Evolutionary conservation across 1,140 invertebrate genomes (phyloP).

Genomic region (Diachasmimorpha longicaudata): DNA sequence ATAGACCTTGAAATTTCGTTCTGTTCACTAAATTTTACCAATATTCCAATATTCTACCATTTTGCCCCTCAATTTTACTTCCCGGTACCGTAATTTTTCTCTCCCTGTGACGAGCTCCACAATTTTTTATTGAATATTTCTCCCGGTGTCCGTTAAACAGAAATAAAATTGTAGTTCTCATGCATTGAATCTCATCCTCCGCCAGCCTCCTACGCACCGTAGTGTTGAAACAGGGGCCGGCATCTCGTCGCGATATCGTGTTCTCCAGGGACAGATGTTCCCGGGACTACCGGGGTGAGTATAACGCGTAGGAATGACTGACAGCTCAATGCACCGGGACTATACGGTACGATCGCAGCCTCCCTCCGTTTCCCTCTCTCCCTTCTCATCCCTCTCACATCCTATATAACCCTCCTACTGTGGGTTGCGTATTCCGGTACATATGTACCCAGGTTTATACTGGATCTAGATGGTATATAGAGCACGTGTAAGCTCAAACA

Average conservation of each 20-base stretch:
- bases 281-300: constrained; percentile 21
- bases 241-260: constrained; percentile 30
- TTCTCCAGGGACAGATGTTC: constrained; percentile 36
- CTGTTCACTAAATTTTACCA: too few species aligned
- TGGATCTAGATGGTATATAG: background rate
- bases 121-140: background rate
- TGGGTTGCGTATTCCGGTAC: constrained; percentile 7
- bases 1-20: too few species aligned
- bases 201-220: constrained; percentile 5
- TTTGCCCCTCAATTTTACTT: too few species aligned
- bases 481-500: constrained; percentile 3
- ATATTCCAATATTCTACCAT: too few species aligned
- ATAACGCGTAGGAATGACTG: constrained; percentile 34
- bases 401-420: background rate
- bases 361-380: constrained; percentile 6
- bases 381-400: background rate
- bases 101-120: too few species aligned
- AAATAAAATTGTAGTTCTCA: background rate
- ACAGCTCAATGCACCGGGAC: constrained; percentile 37
- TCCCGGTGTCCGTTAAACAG: too few species aligned
- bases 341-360: constrained; percentile 25
- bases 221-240: constrained; percentile 1
- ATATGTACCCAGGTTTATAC: background rate
- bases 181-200: background rate
- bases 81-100: too few species aligned